These are phyloP conservation scores for Drosophila sp. DNA, from an alignment of 1,140 invertebrate species.

Conservation along the genomic window DNA sequence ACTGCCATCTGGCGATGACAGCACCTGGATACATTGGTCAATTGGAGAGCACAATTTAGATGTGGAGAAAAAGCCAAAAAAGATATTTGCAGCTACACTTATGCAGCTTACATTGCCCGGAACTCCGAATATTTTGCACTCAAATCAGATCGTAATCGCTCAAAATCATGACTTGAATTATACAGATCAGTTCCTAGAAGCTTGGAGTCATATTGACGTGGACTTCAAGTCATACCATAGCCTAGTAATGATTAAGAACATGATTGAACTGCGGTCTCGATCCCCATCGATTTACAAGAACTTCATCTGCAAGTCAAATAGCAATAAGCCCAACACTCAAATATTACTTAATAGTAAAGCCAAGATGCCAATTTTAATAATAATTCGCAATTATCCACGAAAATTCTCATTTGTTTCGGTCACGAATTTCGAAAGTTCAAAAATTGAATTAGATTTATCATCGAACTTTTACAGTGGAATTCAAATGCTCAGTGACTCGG, in stretches of 20 bases:
- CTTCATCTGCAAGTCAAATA: conserved; percentile 87
- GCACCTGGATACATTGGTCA: conserved; percentile 92
- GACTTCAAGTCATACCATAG: conserved; percentile 87
- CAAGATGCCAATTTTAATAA: conserved; percentile 87
- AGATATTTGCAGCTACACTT: conserved; percentile 87
- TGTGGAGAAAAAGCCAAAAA: conserved; percentile 78
- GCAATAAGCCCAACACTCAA: conserved; percentile 87
- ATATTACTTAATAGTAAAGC: conserved; percentile 86
- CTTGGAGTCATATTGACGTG: conserved; percentile 86
- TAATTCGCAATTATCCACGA: conserved; percentile 91
- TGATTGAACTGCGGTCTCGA: conserved; percentile 86
- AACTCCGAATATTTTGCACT: conserved; percentile 92
- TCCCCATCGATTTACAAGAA: conserved; percentile 90
- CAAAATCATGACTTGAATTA: conserved; percentile 87
- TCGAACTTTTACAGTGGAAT: conserved; percentile 90
- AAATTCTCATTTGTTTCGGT: conserved; percentile 90
- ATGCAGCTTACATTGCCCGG: conserved; percentile 91
- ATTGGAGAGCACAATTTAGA: conserved; percentile 87
- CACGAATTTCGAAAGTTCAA: conserved; percentile 88
- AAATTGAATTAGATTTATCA: conserved; percentile 89
- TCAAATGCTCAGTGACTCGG: conserved; percentile 86
- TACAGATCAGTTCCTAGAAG: conserved; percentile 87
- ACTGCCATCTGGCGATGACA: conserved; percentile 73
- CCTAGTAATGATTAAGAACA: conserved; percentile 85
- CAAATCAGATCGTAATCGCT: conserved; percentile 90